These are phyloP conservation scores for Euzophera pinguis DNA, from an alignment of 2,888 invertebrate genomes.

Conservation along the genomic window DNA sequence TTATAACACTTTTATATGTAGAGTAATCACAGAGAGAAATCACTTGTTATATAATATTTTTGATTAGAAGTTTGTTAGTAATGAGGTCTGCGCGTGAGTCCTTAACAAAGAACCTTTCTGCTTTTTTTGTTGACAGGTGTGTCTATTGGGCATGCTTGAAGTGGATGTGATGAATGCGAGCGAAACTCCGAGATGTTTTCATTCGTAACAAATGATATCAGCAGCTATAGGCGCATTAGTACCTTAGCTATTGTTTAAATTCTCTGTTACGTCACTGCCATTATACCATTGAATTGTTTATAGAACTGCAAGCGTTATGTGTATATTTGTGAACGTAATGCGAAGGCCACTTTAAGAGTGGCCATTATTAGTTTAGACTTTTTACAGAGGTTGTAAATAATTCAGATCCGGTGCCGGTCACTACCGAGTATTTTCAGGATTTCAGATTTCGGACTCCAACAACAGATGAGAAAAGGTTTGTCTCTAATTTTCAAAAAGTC, in stretches of 20 bases:
- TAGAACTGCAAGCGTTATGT: background rate
- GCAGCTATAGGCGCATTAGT: slow-evolving; percentile 7
- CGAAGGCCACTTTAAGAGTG: background rate
- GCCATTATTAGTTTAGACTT: background rate
- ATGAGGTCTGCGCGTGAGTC: slow-evolving; percentile 28
- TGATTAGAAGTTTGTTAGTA: slow-evolving; percentile 30
- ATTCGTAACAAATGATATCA: slow-evolving; percentile 35
- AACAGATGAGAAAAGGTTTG: no score
- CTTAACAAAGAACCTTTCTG: slow-evolving; percentile 38
- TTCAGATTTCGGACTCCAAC: no score
- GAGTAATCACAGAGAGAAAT: slow-evolving; percentile 42
- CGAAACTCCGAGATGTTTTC: slow-evolving; percentile 24
- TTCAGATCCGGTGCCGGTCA: no score
- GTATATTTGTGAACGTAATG: background rate
- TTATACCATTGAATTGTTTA: slow-evolving; percentile 11
- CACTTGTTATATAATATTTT: slow-evolving; percentile 37
- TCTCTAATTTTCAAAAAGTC: no score
- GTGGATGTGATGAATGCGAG: background rate
- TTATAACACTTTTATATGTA: slow-evolving; percentile 39
- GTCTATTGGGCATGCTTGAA: background rate
- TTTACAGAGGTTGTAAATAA: no score
- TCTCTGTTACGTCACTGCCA: slow-evolving; percentile 17
- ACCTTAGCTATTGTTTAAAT: background rate
- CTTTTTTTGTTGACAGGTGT: slow-evolving; percentile 21
- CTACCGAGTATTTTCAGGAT: no score